Evolutionary conservation across 2,113 vertebrate genomes (phyloP).

Genomic region (Meriones unguiculatus): DNA sequence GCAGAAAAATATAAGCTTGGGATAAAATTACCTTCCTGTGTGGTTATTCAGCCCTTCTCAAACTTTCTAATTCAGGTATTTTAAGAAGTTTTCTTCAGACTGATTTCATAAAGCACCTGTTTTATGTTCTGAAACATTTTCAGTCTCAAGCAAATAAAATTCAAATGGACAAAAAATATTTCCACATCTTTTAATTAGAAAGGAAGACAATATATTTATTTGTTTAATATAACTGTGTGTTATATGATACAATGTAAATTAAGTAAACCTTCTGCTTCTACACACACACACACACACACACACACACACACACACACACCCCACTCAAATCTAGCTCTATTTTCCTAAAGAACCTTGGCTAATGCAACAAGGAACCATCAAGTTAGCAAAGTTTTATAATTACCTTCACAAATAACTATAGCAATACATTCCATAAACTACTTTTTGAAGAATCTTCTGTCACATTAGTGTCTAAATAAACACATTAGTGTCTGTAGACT

Average conservation of each 20-base stretch:
- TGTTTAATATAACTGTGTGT: constrained; percentile 11
- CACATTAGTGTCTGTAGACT: background rate
- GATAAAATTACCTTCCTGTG: background rate
- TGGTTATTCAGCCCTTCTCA: background rate
- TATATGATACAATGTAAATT: background rate
- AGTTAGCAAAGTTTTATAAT: background rate
- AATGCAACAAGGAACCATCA: background rate
- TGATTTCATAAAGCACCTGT: background rate
- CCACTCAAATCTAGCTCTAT: background rate
- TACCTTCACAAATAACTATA: background rate
- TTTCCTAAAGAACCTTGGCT: constrained; percentile 28
- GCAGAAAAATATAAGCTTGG: background rate
- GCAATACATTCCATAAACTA: background rate
- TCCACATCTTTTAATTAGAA: background rate
- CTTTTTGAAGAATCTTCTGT: background rate
- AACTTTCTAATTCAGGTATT: constrained; percentile 26
- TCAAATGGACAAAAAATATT: constrained; percentile 51
- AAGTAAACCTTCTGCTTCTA: background rate
- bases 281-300: background rate
- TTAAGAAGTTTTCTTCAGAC: constrained; percentile 6
- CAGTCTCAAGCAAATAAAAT: constrained; percentile 41
- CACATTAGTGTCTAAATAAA: background rate
- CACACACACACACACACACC: background rate
- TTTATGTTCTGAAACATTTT: constrained; percentile 52
- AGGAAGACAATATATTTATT: background rate